phyloP scores from a whole-genome alignment of 2,888 invertebrate genomes.

The Eristalinus aeneus region DNA sequence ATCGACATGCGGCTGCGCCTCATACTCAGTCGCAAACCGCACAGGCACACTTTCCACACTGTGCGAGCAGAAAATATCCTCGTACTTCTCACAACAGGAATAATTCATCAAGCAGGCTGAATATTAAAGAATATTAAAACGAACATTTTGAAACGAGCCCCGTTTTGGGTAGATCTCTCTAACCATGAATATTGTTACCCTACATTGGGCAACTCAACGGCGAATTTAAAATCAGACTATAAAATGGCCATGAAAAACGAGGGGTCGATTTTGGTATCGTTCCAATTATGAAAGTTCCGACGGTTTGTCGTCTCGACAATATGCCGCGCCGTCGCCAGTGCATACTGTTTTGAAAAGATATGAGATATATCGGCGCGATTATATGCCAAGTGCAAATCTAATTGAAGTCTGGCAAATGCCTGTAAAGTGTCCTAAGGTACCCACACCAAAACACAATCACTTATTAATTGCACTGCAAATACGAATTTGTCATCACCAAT shows the following conservation, averaged over 20 bases:
- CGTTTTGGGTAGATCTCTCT: slow-evolving; percentile 30
- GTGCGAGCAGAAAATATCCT: slow-evolving; percentile 49
- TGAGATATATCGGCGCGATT: background rate
- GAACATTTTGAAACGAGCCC: slow-evolving; percentile 56
- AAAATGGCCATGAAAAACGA: slow-evolving; percentile 47
- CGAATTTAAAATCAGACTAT: slow-evolving; percentile 43
- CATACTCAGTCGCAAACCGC: background rate
- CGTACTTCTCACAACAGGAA: slow-evolving; percentile 36
- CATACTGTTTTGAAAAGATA: background rate
- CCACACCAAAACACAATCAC: slow-evolving; percentile 47
- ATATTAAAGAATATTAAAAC: slow-evolving; percentile 67
- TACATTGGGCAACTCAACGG: slow-evolving; percentile 23
- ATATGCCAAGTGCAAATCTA: background rate
- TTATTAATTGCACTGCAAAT: slow-evolving; percentile 65
- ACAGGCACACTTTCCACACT: slow-evolving; percentile 24
- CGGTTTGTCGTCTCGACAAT: background rate
- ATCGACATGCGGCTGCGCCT: slow-evolving; percentile 28
- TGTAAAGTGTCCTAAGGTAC: slow-evolving; percentile 45
- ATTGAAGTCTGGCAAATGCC: background rate
- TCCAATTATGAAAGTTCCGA: slow-evolving; percentile 38
- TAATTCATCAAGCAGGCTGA: slow-evolving; percentile 66
- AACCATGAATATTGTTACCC: background rate
- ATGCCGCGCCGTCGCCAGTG: background rate
- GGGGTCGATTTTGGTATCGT: slow-evolving; percentile 28
- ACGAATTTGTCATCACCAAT: slow-evolving; percentile 65